These are phyloP conservation scores for Holotrichia oblita DNA, from an alignment of 1,140 invertebrate species.

Conservation along the genomic window DNA sequence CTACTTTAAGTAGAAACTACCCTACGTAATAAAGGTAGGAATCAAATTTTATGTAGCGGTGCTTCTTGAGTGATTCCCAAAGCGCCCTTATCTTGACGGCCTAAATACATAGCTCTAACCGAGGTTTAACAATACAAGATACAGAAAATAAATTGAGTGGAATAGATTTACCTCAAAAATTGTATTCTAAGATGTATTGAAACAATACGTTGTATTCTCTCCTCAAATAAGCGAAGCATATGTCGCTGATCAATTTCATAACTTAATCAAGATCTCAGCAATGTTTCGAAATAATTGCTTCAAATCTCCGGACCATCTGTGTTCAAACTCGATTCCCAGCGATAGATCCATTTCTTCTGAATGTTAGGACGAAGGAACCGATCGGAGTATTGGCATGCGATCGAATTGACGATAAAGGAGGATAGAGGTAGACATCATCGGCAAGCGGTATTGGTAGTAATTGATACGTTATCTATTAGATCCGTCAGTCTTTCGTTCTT, in stretches of 20 bases:
- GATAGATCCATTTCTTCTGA: not conserved
- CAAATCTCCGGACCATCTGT: conserved; percentile 13
- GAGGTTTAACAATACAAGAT: not conserved
- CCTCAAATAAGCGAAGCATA: no score
- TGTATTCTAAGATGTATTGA: no score
- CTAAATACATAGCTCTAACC: not conserved
- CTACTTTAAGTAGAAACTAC: not conserved
- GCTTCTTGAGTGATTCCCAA: not conserved
- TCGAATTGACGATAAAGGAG: not conserved
- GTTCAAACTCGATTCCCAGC: not conserved
- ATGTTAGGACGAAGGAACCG: not conserved
- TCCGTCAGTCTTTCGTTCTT: conserved; percentile 5
- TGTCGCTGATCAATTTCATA: no score
- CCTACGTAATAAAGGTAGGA: not conserved
- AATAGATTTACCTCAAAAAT: not conserved
- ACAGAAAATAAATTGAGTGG: not conserved
- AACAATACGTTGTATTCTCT: no score
- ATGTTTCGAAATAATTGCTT: not conserved
- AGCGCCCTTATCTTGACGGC: conserved; percentile 4
- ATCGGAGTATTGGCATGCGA: conserved; percentile 5
- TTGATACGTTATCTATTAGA: conserved; percentile 32
- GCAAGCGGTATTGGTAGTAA: not conserved
- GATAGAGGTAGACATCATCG: not conserved
- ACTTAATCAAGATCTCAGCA: no score
- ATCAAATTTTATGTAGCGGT: not conserved